These are phyloP conservation scores for Notospermus geniculatus DNA, from an alignment of 1,140 invertebrate genomes.

Conservation along the genomic window DNA sequence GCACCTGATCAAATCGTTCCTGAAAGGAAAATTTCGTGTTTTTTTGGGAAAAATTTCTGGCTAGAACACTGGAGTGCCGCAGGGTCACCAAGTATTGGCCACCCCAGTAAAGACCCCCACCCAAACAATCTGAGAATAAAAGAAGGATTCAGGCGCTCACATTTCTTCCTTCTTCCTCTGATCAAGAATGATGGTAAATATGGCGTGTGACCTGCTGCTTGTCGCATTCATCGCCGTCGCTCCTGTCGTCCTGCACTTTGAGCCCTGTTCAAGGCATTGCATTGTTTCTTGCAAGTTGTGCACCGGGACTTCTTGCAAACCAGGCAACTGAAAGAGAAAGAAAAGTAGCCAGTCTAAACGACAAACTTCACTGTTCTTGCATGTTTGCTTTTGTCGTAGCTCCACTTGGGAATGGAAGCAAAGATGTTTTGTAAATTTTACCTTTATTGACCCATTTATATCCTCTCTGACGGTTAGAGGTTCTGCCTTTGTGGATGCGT, in stretches of 20 bases:
- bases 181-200: constrained; percentile 60
- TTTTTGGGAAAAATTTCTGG: too few species aligned
- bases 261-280: constrained; percentile 66
- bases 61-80: too few species aligned
- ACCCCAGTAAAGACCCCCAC: neutral
- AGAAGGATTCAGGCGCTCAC: constrained; percentile 29
- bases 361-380: neutral
- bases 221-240: constrained; percentile 78
- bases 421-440: too few species aligned
- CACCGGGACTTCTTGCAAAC: constrained; percentile 40
- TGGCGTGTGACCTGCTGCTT: constrained; percentile 63
- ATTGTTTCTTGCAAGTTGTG: constrained; percentile 36
- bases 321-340: constrained; percentile 38
- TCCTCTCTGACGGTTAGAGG: constrained; percentile 80
- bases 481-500: constrained; percentile 43
- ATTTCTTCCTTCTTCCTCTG: constrained; percentile 41
- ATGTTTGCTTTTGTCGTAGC: too few species aligned
- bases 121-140: neutral
- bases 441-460: constrained; percentile 51
- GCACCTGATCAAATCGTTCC: constrained; percentile 71
- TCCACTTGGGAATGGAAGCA: too few species aligned
- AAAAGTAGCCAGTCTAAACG: neutral
- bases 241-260: constrained; percentile 73
- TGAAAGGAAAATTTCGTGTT: constrained; percentile 41
- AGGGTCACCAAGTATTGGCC: neutral